phyloP scores from a whole-genome alignment of 2,888 invertebrate species.

The Itoplectis maculator region DNA sequence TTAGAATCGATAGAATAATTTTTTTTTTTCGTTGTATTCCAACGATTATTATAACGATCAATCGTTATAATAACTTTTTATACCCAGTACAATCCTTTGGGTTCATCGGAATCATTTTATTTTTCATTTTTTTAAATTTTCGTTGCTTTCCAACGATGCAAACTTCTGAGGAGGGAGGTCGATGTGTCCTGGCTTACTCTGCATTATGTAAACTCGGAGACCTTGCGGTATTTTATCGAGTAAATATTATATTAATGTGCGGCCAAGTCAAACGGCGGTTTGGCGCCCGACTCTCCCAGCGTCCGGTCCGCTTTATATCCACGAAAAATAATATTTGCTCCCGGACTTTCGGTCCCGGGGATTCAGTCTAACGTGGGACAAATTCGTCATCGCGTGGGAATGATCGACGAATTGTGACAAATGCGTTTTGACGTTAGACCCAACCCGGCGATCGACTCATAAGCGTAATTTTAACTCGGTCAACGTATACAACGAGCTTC shows the following conservation, averaged over 20 bases:
- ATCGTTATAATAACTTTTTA: no score
- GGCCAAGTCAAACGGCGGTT: slow-evolving; percentile 63
- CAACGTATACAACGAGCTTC: slow-evolving; percentile 6
- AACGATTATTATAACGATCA: no score
- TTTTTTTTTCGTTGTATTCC: no score
- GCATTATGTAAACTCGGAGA: slow-evolving; percentile 43
- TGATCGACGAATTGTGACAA: slow-evolving; percentile 21
- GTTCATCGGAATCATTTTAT: no score
- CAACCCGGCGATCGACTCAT: not conserved
- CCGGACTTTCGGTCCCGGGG: not conserved
- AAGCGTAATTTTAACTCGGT: slow-evolving; percentile 11
- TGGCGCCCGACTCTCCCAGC: slow-evolving; percentile 21
- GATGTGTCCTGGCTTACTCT: slow-evolving; percentile 4
- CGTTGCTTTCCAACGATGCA: no score
- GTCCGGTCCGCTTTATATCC: slow-evolving; percentile 66
- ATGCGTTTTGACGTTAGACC: not conserved
- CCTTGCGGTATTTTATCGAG: slow-evolving; percentile 41
- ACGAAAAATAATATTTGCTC: slow-evolving; percentile 76
- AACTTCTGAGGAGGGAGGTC: not conserved
- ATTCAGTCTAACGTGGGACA: not conserved
- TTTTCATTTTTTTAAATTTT: no score
- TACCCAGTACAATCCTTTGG: no score
- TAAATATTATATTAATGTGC: slow-evolving; percentile 71
- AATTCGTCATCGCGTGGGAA: slow-evolving; percentile 21
- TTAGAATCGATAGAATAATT: no score